Conservation (phyloP, 2,113 vertebrate species). For the Psettodes erumei region DNA sequence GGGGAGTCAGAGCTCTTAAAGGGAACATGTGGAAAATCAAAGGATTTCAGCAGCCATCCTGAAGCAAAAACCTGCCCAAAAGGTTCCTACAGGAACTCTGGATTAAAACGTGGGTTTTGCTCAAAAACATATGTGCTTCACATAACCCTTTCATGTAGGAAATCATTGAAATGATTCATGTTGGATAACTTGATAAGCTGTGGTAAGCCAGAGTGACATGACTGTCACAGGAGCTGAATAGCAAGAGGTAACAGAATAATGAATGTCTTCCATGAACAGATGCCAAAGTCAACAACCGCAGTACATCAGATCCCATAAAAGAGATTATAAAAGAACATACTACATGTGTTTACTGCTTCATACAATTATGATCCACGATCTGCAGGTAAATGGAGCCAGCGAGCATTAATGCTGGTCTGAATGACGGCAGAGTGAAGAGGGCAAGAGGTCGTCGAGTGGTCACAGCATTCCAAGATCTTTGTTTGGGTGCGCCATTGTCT, state of each 20-base stretch:
- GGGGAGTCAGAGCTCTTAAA: neutral
- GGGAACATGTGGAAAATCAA: neutral
- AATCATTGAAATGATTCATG: neutral
- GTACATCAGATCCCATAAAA: neutral
- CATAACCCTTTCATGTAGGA: neutral
- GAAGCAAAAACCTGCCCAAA: neutral
- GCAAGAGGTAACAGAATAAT: neutral
- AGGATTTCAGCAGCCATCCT: neutral
- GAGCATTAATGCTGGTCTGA: neutral
- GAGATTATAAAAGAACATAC: neutral
- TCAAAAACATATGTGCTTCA: slow-evolving; percentile 4
- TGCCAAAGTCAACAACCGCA: slow-evolving; percentile 29
- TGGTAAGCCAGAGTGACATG: neutral
- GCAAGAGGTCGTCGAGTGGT: slow-evolving; percentile 5
- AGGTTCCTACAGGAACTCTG: neutral
- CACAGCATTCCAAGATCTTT: slow-evolving; percentile 32
- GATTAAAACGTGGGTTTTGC: neutral
- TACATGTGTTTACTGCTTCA: neutral
- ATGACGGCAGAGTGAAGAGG: neutral
- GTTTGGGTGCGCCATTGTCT: slow-evolving; percentile 57
- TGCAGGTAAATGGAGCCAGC: neutral
- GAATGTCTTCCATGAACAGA: neutral
- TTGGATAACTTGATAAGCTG: neutral
- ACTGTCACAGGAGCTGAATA: slow-evolving; percentile 1
- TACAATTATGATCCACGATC: neutral